These are phyloP conservation scores for Charadrius vociferus DNA, from an alignment of 2,113 vertebrate species.

Conservation along the genomic window DNA sequence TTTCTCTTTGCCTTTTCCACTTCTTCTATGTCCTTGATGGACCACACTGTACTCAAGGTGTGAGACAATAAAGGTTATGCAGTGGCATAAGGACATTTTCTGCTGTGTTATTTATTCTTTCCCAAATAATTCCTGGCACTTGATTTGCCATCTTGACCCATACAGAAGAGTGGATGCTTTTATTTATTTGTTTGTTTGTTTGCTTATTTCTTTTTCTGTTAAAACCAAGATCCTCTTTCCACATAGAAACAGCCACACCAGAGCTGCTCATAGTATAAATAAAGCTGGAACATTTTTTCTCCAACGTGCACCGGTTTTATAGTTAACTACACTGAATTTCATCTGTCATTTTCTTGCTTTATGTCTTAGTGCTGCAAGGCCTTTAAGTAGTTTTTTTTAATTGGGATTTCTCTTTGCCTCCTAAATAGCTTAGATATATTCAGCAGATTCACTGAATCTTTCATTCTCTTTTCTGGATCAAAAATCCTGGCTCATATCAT, in stretches of 20 bases:
- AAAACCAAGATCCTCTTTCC: not conserved
- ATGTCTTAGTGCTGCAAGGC: not conserved
- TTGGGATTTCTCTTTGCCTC: not conserved
- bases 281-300: not conserved
- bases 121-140: not conserved
- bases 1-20: not conserved
- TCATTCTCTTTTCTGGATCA: not conserved
- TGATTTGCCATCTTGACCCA: not conserved
- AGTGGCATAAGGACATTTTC: not conserved
- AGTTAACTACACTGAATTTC: not conserved
- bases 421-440: not conserved
- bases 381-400: not conserved
- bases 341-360: not conserved
- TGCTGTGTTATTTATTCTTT: not conserved
- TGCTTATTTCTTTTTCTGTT: not conserved
- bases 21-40: not conserved
- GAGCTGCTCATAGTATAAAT: not conserved
- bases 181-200: not conserved
- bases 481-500: not conserved
- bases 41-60: not conserved
- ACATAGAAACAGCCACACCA: not conserved
- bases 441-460: not conserved
- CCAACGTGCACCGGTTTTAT: not conserved
- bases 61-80: not conserved
- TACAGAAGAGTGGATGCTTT: not conserved